These are phyloP conservation scores for Ceuthmochares aereus DNA, from an alignment of 2,113 vertebrate genomes.

Conservation along the genomic window DNA sequence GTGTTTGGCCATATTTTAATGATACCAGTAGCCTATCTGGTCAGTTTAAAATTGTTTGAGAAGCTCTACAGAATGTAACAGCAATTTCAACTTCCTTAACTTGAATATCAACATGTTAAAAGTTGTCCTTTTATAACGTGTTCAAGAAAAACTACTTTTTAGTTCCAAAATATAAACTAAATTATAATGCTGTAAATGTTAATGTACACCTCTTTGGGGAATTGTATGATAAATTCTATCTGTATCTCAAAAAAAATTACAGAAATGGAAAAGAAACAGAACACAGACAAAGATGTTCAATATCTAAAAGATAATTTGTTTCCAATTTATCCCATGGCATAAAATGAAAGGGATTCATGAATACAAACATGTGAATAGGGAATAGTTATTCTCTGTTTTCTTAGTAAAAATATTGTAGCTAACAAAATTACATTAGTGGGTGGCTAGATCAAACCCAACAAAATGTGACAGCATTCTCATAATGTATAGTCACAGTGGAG, in stretches of 20 bases:
- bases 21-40: neutral
- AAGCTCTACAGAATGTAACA: neutral
- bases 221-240: neutral
- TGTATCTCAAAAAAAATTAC: neutral
- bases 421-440: neutral
- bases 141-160: neutral
- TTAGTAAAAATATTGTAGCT: neutral
- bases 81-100: neutral
- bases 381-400: neutral
- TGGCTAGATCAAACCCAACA: neutral
- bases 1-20: neutral
- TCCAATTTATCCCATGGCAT: neutral
- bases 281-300: neutral
- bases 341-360: neutral
- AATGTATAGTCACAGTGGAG: neutral
- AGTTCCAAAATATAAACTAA: neutral
- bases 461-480: neutral
- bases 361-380: neutral
- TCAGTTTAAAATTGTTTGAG: neutral
- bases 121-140: neutral
- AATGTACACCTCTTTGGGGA: neutral
- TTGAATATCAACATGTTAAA: neutral
- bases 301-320: neutral
- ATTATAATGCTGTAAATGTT: neutral
- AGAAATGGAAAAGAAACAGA: neutral